phyloP scores from a whole-genome alignment of 2,888 invertebrate genomes.

The Melieria omissa region DNA sequence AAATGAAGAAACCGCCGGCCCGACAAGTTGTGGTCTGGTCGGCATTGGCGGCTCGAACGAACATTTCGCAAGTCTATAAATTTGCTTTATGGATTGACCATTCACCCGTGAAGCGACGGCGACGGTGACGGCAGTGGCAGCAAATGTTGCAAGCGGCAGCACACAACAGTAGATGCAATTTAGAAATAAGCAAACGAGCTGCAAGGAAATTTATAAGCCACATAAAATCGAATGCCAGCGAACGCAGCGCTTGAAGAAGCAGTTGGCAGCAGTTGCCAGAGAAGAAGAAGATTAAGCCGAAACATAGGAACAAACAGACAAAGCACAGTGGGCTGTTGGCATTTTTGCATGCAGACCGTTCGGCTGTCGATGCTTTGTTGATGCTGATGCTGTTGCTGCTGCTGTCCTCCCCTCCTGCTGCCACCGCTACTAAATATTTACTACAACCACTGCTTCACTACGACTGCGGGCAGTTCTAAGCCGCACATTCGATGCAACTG shows the following conservation, averaged over 20 bases:
- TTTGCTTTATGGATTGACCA: constrained; percentile 54
- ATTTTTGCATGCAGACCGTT: background rate
- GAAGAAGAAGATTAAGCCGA: background rate
- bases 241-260: background rate
- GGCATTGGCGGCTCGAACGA: too few species aligned
- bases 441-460: too few species aligned
- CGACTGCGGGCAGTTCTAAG: too few species aligned
- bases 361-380: background rate
- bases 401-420: background rate
- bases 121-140: constrained; percentile 29
- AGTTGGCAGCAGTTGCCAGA: background rate
- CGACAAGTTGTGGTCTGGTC: too few species aligned
- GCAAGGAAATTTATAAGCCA: constrained; percentile 15
- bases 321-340: too few species aligned
- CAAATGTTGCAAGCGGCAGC: constrained; percentile 13
- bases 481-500: too few species aligned
- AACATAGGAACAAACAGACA: background rate
- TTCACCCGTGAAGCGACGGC: constrained; percentile 41
- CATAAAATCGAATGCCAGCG: background rate
- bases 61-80: constrained; percentile 19
- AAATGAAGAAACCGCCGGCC: too few species aligned
- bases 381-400: constrained; percentile 7
- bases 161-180: constrained; percentile 4
- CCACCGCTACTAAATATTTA: too few species aligned
- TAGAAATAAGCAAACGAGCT: background rate